Percentiles rank a stretch among this genome's conserved stretches.
phyloP scores from a whole-genome alignment of 30 jellyfish, hydroid and myxozoan genomes.

The Cassiopea andromeda region DNA sequence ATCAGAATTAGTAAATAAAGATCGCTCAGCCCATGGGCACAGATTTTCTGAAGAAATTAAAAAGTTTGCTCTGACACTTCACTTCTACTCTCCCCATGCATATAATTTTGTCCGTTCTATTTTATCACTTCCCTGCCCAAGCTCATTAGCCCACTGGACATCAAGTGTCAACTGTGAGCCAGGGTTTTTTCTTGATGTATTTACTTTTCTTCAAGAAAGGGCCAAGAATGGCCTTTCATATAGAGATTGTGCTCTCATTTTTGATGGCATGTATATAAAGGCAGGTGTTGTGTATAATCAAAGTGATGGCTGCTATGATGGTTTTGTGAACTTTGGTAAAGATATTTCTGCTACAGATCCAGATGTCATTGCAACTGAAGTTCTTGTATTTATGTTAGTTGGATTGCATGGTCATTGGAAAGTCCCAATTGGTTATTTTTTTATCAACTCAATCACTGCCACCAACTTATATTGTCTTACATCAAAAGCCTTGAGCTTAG shows the following conservation, averaged over 20 bases:
- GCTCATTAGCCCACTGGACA: conserved; percentile 58
- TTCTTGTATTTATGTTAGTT: conserved; percentile 39
- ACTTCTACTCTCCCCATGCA: conserved; percentile 74
- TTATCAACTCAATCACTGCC: conserved; percentile 14
- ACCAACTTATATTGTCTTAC: conserved; percentile 7
- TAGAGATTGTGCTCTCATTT: conserved; percentile 32
- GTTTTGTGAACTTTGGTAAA: conserved; percentile 27
- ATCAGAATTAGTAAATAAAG: conserved; percentile 6
- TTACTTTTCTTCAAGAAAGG: conserved; percentile 11
- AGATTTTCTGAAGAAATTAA: conserved; percentile 52
- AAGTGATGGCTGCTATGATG: conserved; percentile 26
- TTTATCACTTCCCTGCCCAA: conserved; percentile 60
- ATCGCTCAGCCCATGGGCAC: conserved; percentile 26
- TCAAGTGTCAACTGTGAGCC: conserved; percentile 69
- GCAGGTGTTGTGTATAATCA: background rate
- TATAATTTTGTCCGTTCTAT: conserved; percentile 41
- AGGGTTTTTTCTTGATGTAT: conserved; percentile 52
- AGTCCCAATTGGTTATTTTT: conserved; percentile 42
- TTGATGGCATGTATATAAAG: conserved; percentile 49
- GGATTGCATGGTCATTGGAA: conserved; percentile 47
- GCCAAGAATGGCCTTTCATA: conserved; percentile 18
- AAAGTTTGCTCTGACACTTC: conserved; percentile 64
- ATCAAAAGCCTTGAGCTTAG: background rate
- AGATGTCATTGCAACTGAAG: conserved; percentile 34
- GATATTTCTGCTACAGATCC: conserved; percentile 15